Evolutionary conservation across 2,888 invertebrate species (phyloP), one percentile per base, ranked within the genome.

Genomic region (Mesopsocus fuscifrons): DNA sequence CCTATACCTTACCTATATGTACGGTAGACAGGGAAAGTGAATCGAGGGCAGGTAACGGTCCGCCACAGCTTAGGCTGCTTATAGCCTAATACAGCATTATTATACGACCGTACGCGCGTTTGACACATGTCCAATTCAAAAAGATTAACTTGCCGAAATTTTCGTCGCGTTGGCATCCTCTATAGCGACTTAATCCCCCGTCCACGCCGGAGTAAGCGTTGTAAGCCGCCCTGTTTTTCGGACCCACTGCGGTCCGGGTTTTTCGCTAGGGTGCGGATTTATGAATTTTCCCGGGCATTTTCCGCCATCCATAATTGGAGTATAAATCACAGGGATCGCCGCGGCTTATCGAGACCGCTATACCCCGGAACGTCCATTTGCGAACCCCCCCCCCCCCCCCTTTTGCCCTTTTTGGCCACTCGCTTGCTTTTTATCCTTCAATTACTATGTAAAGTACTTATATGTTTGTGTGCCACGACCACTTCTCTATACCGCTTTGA

Each of bases 271-370:
- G 38, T 38, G 38, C 21, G 38, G 38, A 38, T 38, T 38, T 38
- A 38, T 38, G 38, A 38, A 38, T 38, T 38, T 38, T 38, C 38
- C 38, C 38, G 38, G 38, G 38, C 17, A 16, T n/a, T n/a, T n/a
- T n/a, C n/a, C 11, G 20, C 17, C 15, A 38, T 38, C 38, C 38
- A 38, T 38, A 38, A 38, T 38, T 38, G 38, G 20, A 38, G 20
- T 20, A 38, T 38, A 38, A 38, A 38, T 38, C 38, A 38, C 13
- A 20, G 21, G 20, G 20, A 38, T 38, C 38, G 38, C 38, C n/a
- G 38, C n/a, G 21, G 38, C 38, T 38, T 38, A 38, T 38, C 38
- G 38, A 38, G 38, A 20, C 33, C 33, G 33, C 16, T 33, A 15
- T 33, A 15, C 17, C 33, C 30, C 33, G 33, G 16, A 16, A 15